A percentile compares a stretch with the other conserved stretches of the same genome.
These are phyloP conservation scores for Prionace glauca DNA, from an alignment of 2,797 vertebrate genomes.

Conservation along the genomic window DNA sequence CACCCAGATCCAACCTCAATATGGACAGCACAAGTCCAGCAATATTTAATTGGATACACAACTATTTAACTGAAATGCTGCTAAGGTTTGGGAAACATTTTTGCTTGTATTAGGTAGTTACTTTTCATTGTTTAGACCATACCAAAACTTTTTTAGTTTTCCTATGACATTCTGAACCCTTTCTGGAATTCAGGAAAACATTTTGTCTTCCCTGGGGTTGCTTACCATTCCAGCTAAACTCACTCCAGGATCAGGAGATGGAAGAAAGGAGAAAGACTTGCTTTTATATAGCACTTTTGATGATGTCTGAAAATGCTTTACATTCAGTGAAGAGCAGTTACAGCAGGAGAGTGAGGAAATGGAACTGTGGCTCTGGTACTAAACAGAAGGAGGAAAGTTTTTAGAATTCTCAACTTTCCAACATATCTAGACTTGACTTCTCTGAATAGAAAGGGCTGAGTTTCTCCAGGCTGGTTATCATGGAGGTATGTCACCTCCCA, in stretches of 20 bases:
- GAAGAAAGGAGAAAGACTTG: neutral
- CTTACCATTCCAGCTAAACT: neutral
- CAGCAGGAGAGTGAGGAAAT: neutral
- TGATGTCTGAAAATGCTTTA: neutral
- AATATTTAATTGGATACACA: neutral
- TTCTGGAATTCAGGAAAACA: neutral
- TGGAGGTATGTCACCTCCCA: neutral
- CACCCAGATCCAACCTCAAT: neutral
- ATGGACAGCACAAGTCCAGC: neutral
- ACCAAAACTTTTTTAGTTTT: neutral
- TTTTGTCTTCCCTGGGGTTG: neutral
- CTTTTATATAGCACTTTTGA: neutral
- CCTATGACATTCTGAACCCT: neutral
- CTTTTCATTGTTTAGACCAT: neutral
- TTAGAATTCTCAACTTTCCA: neutral
- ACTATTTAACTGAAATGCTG: neutral
- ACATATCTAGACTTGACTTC: neutral
- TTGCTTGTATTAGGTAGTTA: neutral
- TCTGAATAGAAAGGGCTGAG: too few relatives aligned
- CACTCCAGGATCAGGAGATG: neutral
- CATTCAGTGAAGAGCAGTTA: neutral
- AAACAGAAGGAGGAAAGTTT: neutral
- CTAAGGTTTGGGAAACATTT: neutral
- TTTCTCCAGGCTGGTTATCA: neutral
- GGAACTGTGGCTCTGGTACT: neutral